A percentile compares a stretch with the other conserved stretches of the same genome.
These are phyloP conservation scores for Sylvilagus bachmani DNA, from an alignment of 2,113 vertebrate species.

Conservation along the genomic window DNA sequence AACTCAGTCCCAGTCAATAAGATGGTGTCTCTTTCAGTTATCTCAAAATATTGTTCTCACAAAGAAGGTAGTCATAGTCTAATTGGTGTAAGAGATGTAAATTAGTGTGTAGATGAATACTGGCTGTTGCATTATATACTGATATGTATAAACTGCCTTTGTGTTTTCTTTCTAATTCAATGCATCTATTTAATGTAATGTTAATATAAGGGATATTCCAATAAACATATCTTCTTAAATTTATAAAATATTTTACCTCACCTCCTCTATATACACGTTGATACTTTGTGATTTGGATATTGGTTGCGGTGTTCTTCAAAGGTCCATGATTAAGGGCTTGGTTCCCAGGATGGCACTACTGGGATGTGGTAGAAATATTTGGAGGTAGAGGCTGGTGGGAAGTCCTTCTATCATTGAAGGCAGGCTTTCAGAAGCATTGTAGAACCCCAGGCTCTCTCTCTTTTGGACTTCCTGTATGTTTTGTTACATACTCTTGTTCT, in stretches of 20 bases:
- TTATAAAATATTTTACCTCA: background rate
- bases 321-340: too few relatives aligned
- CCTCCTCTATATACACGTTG: background rate
- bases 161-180: conserved; percentile 27
- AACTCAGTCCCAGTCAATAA: conserved; percentile 42
- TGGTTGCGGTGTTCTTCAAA: too few relatives aligned
- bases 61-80: background rate
- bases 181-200: background rate
- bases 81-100: background rate
- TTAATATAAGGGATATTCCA: background rate
- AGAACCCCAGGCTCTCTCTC: too few relatives aligned
- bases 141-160: background rate
- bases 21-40: background rate
- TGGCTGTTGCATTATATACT: background rate
- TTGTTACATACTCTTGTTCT: too few relatives aligned
- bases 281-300: background rate
- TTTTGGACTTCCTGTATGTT: too few relatives aligned
- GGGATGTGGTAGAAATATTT: too few relatives aligned
- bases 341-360: too few relatives aligned
- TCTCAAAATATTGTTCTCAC: background rate
- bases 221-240: background rate
- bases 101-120: background rate
- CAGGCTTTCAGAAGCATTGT: too few relatives aligned
- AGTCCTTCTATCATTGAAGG: too few relatives aligned
- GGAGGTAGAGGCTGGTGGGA: too few relatives aligned